Base-by-base conservation (phyloP, 2,113 vertebrate genomes). In the Macquaria ambigua region DNA sequence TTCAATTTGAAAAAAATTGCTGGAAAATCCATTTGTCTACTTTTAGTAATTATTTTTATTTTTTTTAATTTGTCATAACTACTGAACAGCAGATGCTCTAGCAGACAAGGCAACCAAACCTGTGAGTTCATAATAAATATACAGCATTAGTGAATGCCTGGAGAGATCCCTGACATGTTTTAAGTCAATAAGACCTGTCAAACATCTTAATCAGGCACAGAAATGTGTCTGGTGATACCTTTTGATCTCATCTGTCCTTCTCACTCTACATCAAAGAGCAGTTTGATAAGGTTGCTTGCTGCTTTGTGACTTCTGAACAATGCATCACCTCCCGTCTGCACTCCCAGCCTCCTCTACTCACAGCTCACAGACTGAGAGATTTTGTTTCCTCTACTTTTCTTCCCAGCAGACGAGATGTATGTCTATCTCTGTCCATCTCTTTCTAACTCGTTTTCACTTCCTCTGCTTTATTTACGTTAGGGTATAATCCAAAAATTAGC, bases 231-330 rank as follows among this genome's bases (percentile, higher is more conserved):
- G 7, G 16, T 74, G 39, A 59, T 46, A 2, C 18, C 11, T 34
- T 52, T 39, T 59, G 61, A 81, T 61, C 73, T 71, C 59, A 58
- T 63, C 39, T 12, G 52, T 52, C 12, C 0, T 20, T 58, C 69
- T 73, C 34, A 10, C 23, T 79, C 11, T 23, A 4, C 41, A 66
- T 53, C 74, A 81, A 53, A 53, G 50, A 52, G 25, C 8, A 21
- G 28, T 43, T 81, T 23, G 55, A 79, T 79, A 67, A 81, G 34
- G n/a, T 7, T 15, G 46, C 11, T 41, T 15, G 37, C 74, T 74
- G 79, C 63, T 52, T 41, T 59, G 64, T 63, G 52, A 34, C n/a
- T 67, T 84, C 58, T 69, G 21, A 12, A 68, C 46, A 76, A 18
- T 20, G 31, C 63, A 11, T 5, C 55, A 43, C n/a, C 39, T 16